These are phyloP conservation scores for Apostichopus californicus DNA, from an alignment of 35 echinoderm and acorn worm genomes.

Conservation along the genomic window DNA sequence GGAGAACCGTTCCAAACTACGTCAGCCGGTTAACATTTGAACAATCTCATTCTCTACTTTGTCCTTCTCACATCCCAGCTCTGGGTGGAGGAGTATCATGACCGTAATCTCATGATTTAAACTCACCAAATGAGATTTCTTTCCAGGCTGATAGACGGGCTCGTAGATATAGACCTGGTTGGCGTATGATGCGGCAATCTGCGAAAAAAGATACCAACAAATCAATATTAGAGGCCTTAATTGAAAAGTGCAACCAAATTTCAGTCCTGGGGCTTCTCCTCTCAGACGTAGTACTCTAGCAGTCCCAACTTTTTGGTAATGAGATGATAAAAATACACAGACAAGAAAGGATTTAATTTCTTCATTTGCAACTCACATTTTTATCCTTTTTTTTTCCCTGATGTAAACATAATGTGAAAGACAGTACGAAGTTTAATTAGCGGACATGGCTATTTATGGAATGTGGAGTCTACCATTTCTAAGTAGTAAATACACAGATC, in stretches of 20 bases:
- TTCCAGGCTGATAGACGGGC: constrained; percentile 67
- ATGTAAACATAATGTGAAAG: too few relatives aligned
- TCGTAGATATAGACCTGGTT: constrained; percentile 99
- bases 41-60: background rate
- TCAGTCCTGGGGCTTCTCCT: background rate
- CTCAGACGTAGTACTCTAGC: background rate
- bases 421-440: too few relatives aligned
- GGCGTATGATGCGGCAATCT: constrained; percentile 99
- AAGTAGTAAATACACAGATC: too few relatives aligned
- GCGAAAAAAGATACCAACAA: constrained; percentile 38
- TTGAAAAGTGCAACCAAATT: background rate
- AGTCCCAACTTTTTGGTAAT: background rate
- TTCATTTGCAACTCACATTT: too few relatives aligned
- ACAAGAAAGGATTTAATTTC: too few relatives aligned
- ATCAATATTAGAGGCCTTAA: constrained; percentile 15
- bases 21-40: constrained; percentile 32
- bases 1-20: background rate
- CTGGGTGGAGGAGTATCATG: background rate
- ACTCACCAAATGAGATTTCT: constrained; percentile 79
- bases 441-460: too few relatives aligned
- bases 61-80: background rate
- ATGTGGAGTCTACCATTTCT: too few relatives aligned
- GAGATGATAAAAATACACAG: background rate
- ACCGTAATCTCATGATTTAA: constrained; percentile 2
- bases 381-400: too few relatives aligned